Evolutionary conservation across 2,797 vertebrate species (phyloP), one percentile per base, ranked within the genome.

Genomic region (Protosalanx chinensis): DNA sequence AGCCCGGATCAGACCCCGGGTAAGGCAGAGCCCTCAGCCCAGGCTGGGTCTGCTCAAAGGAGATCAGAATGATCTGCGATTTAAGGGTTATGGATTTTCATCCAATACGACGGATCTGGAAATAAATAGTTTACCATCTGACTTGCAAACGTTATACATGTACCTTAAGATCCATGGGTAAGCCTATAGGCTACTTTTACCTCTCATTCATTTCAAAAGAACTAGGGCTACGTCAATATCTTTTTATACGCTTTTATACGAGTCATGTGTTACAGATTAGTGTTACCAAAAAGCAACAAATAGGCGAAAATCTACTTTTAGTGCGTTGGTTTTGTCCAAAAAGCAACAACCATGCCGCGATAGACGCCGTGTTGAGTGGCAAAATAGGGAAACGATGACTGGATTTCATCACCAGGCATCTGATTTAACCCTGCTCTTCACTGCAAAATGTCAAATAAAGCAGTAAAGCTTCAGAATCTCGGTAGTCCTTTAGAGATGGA

Each of bases 11-110:
- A n/a, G n/a, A n/a, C n/a, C n/a, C n/a, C n/a, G n/a, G n/a, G n/a
- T n/a, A n/a, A n/a, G n/a, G n/a, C n/a, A n/a, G n/a, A n/a, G n/a
- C n/a, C n/a, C n/a, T n/a, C n/a, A n/a, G n/a, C n/a, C n/a, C 62
- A 70, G 37, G 70, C 77, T 53, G 82, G 84, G 84, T 81, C 66
- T 72, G 75, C 77, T 82, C 79, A 79, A 78, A 77, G 81, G 76
- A 62, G n/a, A n/a, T n/a, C n/a, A n/a, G n/a, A n/a, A n/a, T n/a
- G n/a, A n/a, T n/a, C n/a, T n/a, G n/a, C n/a, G n/a, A n/a, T n/a
- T 81, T 68, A n/a, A 57, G 76, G 79, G 72, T 65, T 79, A 70
- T 61, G 78, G 84, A 84, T 86, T 84, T 80, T 72, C 46, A 46
- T 35, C 30, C 35, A 20, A 61, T 64, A 74, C 53, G 18, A 62